These are phyloP conservation scores for Cactoblastis cactorum DNA, from an alignment of 2,888 invertebrate genomes.

Conservation along the genomic window DNA sequence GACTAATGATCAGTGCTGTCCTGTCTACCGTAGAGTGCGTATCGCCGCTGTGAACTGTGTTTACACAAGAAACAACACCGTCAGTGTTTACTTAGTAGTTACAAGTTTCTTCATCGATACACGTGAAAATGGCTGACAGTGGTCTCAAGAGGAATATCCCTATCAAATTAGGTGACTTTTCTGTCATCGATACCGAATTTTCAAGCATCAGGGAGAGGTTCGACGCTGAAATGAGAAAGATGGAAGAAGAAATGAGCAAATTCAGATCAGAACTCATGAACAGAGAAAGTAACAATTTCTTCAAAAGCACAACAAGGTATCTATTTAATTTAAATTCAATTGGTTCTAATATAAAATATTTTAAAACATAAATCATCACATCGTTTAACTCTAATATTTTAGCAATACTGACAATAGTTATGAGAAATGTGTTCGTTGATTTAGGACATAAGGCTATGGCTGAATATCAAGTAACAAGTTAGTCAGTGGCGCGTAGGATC, in stretches of 20 bases:
- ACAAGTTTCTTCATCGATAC: slow-evolving; percentile 48
- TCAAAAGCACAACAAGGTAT: slow-evolving; percentile 93
- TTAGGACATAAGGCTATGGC: not conserved
- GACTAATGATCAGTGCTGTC: slow-evolving; percentile 76
- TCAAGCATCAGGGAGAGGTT: slow-evolving; percentile 96
- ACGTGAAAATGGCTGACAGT: slow-evolving; percentile 87
- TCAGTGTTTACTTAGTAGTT: slow-evolving; percentile 78
- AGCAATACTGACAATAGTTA: not conserved
- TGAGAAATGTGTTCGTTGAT: not conserved
- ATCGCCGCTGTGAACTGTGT: slow-evolving; percentile 66
- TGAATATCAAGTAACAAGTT: slow-evolving; percentile 13
- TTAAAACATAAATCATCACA: slow-evolving; percentile 3
- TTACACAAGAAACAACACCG: slow-evolving; percentile 60
- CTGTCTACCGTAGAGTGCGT: slow-evolving; percentile 67
- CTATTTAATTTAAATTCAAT: slow-evolving; percentile 35
- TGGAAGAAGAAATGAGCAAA: slow-evolving; percentile 99
- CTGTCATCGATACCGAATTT: slow-evolving; percentile 97
- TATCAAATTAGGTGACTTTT: slow-evolving; percentile 95
- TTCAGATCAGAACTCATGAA: slow-evolving; percentile 96
- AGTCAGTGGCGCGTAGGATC: not conserved
- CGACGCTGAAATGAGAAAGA: slow-evolving; percentile 98
- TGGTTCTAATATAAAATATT: not conserved
- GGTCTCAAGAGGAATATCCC: slow-evolving; percentile 93
- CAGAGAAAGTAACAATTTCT: slow-evolving; percentile 94
- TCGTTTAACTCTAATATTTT: not conserved